phyloP scores from a whole-genome alignment of 1,140 invertebrate genomes.

The Orchestia grillus region DNA sequence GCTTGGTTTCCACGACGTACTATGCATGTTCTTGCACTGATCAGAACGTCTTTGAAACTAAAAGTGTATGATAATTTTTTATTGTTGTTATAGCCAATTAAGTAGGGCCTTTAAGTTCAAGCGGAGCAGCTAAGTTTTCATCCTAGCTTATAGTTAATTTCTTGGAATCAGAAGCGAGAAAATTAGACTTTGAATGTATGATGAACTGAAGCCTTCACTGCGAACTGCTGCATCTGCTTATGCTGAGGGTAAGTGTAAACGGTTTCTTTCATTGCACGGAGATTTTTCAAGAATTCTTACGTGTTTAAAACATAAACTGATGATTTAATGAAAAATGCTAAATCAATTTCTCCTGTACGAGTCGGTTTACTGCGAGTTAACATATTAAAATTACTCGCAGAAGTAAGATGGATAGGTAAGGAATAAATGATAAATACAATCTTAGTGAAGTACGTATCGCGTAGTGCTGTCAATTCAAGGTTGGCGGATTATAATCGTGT shows the following conservation, averaged over 20 bases:
- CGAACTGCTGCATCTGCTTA: not conserved
- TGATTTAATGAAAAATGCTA: no score
- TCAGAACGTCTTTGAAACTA: not conserved
- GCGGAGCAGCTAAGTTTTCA: no score
- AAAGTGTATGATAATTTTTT: not conserved
- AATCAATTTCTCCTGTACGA: no score
- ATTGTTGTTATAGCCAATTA: no score
- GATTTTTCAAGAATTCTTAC: no score
- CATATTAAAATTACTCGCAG: not conserved
- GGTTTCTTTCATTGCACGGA: no score
- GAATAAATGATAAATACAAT: no score
- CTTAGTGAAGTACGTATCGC: not conserved
- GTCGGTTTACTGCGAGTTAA: not conserved
- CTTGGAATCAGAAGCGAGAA: no score
- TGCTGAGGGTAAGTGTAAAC: not conserved
- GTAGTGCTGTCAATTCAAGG: not conserved
- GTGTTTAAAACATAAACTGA: no score
- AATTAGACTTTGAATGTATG: not conserved
- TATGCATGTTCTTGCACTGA: not conserved
- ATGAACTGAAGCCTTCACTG: not conserved
- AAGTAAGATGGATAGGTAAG: no score
- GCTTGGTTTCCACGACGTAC: not conserved
- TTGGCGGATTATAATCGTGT: not conserved
- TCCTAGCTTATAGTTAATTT: no score
- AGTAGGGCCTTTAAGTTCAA: no score